A percentile compares a stretch with the other conserved stretches of the same genome.
Conservation (phyloP, 2,797 vertebrate genomes). For the Betta splendens region DNA sequence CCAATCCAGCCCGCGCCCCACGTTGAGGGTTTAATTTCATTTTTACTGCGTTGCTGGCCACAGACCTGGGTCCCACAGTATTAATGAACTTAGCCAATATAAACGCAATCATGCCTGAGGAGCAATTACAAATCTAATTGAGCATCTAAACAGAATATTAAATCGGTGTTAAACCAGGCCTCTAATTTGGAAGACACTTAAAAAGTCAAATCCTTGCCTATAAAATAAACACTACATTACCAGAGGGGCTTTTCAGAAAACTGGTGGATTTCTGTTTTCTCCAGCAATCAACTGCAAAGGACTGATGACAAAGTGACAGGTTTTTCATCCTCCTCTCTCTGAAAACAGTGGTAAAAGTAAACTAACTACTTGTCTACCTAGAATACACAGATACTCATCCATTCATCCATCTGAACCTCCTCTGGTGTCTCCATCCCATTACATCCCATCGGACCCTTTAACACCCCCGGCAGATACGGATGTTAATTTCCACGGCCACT, state of each 20-base stretch:
- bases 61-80: slow-evolving; percentile 64
- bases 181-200: slow-evolving; percentile 76
- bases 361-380: not conserved
- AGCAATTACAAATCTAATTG: slow-evolving; percentile 82
- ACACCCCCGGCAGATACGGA: slow-evolving; percentile 1
- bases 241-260: slow-evolving; percentile 37
- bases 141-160: slow-evolving; percentile 82
- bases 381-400: not conserved
- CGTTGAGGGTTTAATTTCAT: slow-evolving; percentile 70
- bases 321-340: slow-evolving; percentile 1
- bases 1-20: slow-evolving; percentile 38
- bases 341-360: not conserved
- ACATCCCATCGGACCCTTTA: not conserved
- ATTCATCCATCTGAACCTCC: not conserved
- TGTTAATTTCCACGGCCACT: not conserved
- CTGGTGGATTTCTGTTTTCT: not conserved
- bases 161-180: slow-evolving; percentile 70
- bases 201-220: slow-evolving; percentile 71
- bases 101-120: slow-evolving; percentile 79
- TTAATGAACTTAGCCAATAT: slow-evolving; percentile 80
- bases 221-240: slow-evolving; percentile 70
- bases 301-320: slow-evolving; percentile 33
- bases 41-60: slow-evolving; percentile 76
- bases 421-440: not conserved
- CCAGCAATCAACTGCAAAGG: slow-evolving; percentile 35